These are phyloP conservation scores for Apodemia hepburni DNA, from an alignment of 2,888 invertebrate species.

Conservation along the genomic window DNA sequence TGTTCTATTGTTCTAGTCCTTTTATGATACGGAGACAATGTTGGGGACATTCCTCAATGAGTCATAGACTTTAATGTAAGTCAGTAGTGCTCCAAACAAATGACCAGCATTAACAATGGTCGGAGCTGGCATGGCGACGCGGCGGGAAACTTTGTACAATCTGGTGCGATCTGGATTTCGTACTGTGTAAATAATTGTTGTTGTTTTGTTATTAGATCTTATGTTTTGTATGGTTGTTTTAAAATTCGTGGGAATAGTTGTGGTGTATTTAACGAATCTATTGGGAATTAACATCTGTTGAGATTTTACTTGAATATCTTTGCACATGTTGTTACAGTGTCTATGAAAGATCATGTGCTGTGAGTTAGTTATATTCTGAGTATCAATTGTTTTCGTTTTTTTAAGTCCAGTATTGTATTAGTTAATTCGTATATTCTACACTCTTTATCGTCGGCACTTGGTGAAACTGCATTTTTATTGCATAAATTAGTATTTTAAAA, in stretches of 20 bases:
- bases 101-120: conserved; percentile 44
- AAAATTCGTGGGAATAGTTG: background rate
- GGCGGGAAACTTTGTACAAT: conserved; percentile 48
- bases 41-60: conserved; percentile 44
- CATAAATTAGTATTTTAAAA: too few relatives aligned
- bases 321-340: too few relatives aligned
- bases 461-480: too few relatives aligned
- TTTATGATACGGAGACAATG: conserved; percentile 44
- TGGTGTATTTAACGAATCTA: too few relatives aligned
- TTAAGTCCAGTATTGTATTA: too few relatives aligned
- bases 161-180: conserved; percentile 14
- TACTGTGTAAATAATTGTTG: conserved; percentile 15
- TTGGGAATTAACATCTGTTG: too few relatives aligned
- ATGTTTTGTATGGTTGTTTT: background rate
- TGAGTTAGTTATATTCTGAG: too few relatives aligned
- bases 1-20: conserved; percentile 49
- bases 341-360: too few relatives aligned
- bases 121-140: conserved; percentile 38
- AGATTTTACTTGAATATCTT: too few relatives aligned
- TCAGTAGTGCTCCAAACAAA: conserved; percentile 46
- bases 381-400: too few relatives aligned
- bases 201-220: conserved; percentile 11
- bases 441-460: too few relatives aligned
- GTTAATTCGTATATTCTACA: too few relatives aligned
- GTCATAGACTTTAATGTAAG: conserved; percentile 41